Conservation (phyloP, 2,888 invertebrate species). For the Ennomos erosarius region DNA sequence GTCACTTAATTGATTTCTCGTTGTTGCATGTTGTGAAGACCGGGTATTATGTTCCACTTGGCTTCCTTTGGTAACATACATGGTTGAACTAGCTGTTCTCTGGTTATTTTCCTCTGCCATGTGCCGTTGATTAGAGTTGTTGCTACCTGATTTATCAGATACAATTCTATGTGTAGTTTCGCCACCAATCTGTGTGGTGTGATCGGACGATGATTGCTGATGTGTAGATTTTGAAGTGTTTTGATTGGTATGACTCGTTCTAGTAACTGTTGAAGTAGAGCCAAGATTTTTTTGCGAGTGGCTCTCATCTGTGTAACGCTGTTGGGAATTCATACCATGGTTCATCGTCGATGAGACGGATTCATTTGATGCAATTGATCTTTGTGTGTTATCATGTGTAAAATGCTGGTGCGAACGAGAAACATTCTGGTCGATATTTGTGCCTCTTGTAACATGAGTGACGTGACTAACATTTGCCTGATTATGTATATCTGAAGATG, state of each 20-base stretch:
- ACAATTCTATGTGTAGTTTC: slow-evolving; percentile 57
- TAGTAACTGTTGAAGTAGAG: slow-evolving; percentile 43
- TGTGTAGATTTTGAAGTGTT: slow-evolving; percentile 49
- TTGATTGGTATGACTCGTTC: slow-evolving; percentile 48
- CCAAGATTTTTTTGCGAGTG: slow-evolving; percentile 48
- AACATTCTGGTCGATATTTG: slow-evolving; percentile 50
- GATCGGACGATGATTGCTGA: slow-evolving; percentile 50
- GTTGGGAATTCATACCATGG: slow-evolving; percentile 47
- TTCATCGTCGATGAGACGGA: slow-evolving; percentile 47
- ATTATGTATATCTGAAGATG: slow-evolving; percentile 46
- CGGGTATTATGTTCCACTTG: slow-evolving; percentile 58
- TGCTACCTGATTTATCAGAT: slow-evolving; percentile 51
- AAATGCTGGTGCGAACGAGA: slow-evolving; percentile 55
- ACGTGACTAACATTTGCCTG: slow-evolving; percentile 43
- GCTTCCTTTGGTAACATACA: slow-evolving; percentile 50
- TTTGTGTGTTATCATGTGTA: slow-evolving; percentile 44
- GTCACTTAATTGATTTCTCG: slow-evolving; percentile 74
- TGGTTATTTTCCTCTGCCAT: slow-evolving; percentile 41
- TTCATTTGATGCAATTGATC: slow-evolving; percentile 48
- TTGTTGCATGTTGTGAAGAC: slow-evolving; percentile 65
- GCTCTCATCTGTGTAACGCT: slow-evolving; percentile 41
- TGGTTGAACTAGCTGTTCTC: slow-evolving; percentile 44
- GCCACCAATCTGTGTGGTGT: slow-evolving; percentile 46
- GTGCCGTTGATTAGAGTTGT: slow-evolving; percentile 42
- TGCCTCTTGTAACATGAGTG: slow-evolving; percentile 49